Evolutionary conservation across 2,888 invertebrate genomes (phyloP).

Genomic region (Drosophila falleni): DNA sequence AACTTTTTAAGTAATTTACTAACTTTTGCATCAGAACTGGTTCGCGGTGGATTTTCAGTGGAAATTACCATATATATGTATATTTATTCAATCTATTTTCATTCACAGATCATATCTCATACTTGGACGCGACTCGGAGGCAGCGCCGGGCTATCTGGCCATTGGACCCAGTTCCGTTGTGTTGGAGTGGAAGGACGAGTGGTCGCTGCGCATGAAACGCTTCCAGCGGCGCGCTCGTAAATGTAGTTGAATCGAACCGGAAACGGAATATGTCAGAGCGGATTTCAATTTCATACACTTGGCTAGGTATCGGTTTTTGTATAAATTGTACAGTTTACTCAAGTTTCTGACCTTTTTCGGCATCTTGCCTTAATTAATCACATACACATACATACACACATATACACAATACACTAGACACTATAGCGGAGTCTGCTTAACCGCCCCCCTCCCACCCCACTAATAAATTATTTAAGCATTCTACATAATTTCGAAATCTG

Average conservation of each 20-base stretch:
- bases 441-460: neutral
- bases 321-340: slow-evolving; percentile 85
- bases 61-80: no score
- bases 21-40: no score
- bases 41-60: no score
- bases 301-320: slow-evolving; percentile 85
- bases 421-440: slow-evolving; percentile 35
- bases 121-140: slow-evolving; percentile 84
- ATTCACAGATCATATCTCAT: slow-evolving; percentile 82
- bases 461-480: neutral
- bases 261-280: slow-evolving; percentile 85
- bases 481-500: slow-evolving; percentile 22
- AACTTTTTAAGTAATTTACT: no score
- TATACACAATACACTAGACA: slow-evolving; percentile 17
- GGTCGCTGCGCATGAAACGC: slow-evolving; percentile 85
- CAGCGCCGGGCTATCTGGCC: slow-evolving; percentile 84
- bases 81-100: no score
- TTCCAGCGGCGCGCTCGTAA: slow-evolving; percentile 85
- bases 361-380: slow-evolving; percentile 82
- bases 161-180: slow-evolving; percentile 84
- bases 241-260: slow-evolving; percentile 85
- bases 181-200: slow-evolving; percentile 84
- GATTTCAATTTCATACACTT: slow-evolving; percentile 85
- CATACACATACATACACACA: slow-evolving; percentile 17
- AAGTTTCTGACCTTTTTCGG: slow-evolving; percentile 85